Evolutionary conservation across 2,113 vertebrate genomes (phyloP), one percentile per base, ranked within the genome.

Genomic region (Sakesphorus luctuosus): DNA sequence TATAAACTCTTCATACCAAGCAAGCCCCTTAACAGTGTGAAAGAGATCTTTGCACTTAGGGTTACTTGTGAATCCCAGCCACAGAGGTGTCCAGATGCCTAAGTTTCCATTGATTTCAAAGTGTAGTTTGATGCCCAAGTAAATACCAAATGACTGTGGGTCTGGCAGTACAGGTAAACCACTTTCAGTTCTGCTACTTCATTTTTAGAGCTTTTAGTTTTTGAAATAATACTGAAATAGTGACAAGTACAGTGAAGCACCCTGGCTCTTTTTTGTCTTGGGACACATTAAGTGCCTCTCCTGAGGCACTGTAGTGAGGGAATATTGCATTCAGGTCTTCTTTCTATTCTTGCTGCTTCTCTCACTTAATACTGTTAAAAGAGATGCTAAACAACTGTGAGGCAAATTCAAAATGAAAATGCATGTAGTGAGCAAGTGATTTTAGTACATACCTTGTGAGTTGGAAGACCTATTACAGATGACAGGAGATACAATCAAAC

Each of bases 401-500:
- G 73, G 13, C 33, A 83, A 36, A 46, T 73, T 36, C 46, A 31
- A 76, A 59, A 58, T 65, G 50, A 73, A 76, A 83, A 40, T 1
- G 23, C 24, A 18, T 35, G 18, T 3, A 4, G 36, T 21, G 52
- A 81, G 40, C 18, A 38, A 28, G 36, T 76, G 25, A 6, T 74
- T 83, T 88, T 59, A 71, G 50, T 72, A 18, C 16, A 11, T 46
- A 77, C 25, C 69, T 40, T 89, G 28, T 84, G 58, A 72, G 66
- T 12, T 95, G 84, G 36, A 90, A 89, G 61, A 89, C 56, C 77
- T 83, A 8, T 79, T 69, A 94, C 78, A 87, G 87, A 44, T 75
- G 89, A 66, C 81, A 68, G 58, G 58, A 36, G 78, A 33, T 84
- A 46, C 28, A 71, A 80, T 56, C 43, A 89, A 63, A 38, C 84